Conservation (phyloP, 1,140 invertebrate species). For the Halesus radiatus region DNA sequence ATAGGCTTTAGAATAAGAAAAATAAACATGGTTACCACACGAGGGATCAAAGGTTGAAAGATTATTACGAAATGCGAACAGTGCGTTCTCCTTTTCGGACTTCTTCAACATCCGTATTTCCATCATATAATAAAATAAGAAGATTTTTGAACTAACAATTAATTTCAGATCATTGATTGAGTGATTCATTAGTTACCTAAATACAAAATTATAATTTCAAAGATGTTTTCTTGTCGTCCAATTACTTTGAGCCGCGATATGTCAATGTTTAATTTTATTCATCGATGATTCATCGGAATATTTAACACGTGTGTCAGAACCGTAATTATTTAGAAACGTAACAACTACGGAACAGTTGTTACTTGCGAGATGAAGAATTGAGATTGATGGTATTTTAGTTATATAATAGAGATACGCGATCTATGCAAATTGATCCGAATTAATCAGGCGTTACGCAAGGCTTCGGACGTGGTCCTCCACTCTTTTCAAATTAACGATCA, state of each 20-base stretch:
- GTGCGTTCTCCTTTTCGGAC: too few relatives aligned
- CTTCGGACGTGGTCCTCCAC: neutral
- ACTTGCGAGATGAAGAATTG: conserved; percentile 13
- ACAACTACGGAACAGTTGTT: neutral
- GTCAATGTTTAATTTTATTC: neutral
- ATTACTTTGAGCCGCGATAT: neutral
- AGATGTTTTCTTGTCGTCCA: neutral
- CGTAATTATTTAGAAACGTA: neutral
- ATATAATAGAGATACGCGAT: conserved; percentile 9
- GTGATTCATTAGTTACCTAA: too few relatives aligned
- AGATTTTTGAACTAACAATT: too few relatives aligned
- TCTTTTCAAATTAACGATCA: neutral
- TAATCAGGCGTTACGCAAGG: conserved; percentile 3
- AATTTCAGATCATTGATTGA: too few relatives aligned
- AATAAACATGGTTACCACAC: too few relatives aligned
- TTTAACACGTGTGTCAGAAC: conserved; percentile 4
- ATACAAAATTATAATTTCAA: too few relatives aligned
- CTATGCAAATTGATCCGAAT: conserved; percentile 16
- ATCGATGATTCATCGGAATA: too few relatives aligned
- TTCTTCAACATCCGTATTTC: too few relatives aligned
- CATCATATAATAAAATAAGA: too few relatives aligned
- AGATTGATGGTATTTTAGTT: conserved; percentile 13
- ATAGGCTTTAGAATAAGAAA: too few relatives aligned
- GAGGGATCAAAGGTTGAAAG: too few relatives aligned
- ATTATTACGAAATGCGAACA: too few relatives aligned